Evolutionary conservation across 2,888 invertebrate genomes (phyloP).

Genomic region (Nomada fabriciana): DNA sequence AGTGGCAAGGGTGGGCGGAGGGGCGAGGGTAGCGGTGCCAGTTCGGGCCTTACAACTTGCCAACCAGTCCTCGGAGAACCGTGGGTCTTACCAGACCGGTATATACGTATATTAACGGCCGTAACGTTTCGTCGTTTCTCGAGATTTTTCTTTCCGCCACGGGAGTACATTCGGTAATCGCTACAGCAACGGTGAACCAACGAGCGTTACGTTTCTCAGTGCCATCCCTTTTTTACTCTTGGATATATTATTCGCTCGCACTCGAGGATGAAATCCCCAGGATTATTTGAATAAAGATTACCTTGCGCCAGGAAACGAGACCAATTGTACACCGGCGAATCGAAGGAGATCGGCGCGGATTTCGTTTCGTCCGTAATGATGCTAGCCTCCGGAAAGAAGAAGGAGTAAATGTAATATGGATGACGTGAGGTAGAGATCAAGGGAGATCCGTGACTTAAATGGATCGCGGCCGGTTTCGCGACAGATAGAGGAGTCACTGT

Average conservation of each 20-base stretch:
- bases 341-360: background rate
- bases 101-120: constrained; percentile 56
- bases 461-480: constrained; percentile 66
- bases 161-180: constrained; percentile 38
- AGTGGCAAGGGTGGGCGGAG: constrained; percentile 68
- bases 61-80: constrained; percentile 82
- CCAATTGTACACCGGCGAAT: background rate
- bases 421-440: constrained; percentile 60
- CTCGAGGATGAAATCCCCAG: constrained; percentile 63
- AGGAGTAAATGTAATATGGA: constrained; percentile 53
- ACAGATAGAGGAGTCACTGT: constrained; percentile 41
- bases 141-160: constrained; percentile 49
- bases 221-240: background rate
- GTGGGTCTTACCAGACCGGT: constrained; percentile 75
- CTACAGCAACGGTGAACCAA: constrained; percentile 54
- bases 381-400: constrained; percentile 10
- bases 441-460: constrained; percentile 58
- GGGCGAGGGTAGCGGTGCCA: constrained; percentile 77
- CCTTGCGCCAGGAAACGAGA: background rate
- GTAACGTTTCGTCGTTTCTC: constrained; percentile 58
- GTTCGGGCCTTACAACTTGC: constrained; percentile 75
- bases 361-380: constrained; percentile 8
- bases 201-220: constrained; percentile 30
- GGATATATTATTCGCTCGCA: background rate
- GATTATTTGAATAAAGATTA: constrained; percentile 48